These are phyloP conservation scores for Myanophis thanlyinensis DNA, from an alignment of 2,113 vertebrate species.

Conservation along the genomic window DNA sequence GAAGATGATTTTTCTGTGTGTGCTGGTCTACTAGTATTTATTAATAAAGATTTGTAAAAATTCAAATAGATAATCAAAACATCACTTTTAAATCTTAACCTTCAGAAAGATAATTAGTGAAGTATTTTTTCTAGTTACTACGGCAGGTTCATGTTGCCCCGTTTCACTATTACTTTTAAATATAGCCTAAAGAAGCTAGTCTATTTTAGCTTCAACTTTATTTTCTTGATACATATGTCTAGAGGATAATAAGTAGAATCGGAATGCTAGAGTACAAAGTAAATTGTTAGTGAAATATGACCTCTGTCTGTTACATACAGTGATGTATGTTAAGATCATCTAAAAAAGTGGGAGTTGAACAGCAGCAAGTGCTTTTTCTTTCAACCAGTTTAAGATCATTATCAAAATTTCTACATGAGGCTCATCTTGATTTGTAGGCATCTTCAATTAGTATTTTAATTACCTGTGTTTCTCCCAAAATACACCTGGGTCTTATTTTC, in stretches of 20 bases:
- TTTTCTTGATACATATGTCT: not conserved
- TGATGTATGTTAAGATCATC: not conserved
- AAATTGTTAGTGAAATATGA: not conserved
- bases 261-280: not conserved
- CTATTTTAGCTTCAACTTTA: not conserved
- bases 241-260: not conserved
- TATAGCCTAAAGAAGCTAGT: not conserved
- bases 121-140: not conserved
- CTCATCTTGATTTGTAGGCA: not conserved
- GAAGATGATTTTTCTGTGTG: not conserved
- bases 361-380: not conserved
- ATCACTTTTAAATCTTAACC: not conserved
- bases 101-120: not conserved
- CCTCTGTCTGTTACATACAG: not conserved
- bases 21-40: not conserved
- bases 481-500: too few species aligned
- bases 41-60: not conserved
- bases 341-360: not conserved
- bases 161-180: not conserved
- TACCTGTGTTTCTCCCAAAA: too few species aligned
- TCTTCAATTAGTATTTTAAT: constrained; percentile 3
- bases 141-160: not conserved
- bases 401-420: not conserved
- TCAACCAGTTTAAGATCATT: not conserved
- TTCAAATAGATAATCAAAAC: not conserved